Percentiles rank a stretch among this genome's conserved stretches.
Conservation (phyloP, 2,113 vertebrate genomes). For the Trichechus manatus region DNA sequence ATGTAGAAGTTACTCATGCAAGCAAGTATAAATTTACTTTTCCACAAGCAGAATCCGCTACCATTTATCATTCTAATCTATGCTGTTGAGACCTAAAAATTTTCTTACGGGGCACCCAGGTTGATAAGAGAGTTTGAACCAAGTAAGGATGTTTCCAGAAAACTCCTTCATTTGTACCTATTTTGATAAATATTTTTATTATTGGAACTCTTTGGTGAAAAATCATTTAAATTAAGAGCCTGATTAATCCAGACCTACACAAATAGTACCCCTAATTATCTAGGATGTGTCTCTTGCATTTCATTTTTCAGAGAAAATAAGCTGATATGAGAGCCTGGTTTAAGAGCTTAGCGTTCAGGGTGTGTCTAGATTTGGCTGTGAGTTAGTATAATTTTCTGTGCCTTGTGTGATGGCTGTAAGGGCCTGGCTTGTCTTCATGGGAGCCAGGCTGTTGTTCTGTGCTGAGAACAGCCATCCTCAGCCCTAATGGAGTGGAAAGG, state of each 20-base stretch:
- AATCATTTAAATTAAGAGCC: neutral
- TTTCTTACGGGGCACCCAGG: slow-evolving; percentile 60
- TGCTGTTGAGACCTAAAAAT: slow-evolving; percentile 70
- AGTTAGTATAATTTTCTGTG: accelerated
- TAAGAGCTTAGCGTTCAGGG: neutral
- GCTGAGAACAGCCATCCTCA: no score
- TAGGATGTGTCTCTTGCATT: neutral
- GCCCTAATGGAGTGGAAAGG: no score
- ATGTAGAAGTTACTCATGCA: slow-evolving; percentile 85
- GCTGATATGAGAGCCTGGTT: neutral
- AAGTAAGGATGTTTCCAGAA: slow-evolving; percentile 66
- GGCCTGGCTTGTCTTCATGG: neutral
- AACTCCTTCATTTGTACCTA: slow-evolving; percentile 54
- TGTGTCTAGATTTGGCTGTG: neutral
- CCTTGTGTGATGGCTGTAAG: neutral
- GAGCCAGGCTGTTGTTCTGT: neutral
- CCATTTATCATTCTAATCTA: slow-evolving; percentile 86
- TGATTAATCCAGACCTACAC: neutral
- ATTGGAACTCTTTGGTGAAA: slow-evolving; percentile 66
- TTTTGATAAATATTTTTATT: slow-evolving; percentile 52
- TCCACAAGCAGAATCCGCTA: slow-evolving; percentile 80
- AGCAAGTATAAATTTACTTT: slow-evolving; percentile 84
- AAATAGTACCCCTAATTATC: neutral
- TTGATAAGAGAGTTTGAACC: slow-evolving; percentile 65
- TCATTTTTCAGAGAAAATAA: neutral